Percentiles rank a stretch among this genome's conserved stretches.
Evolutionary conservation across 1,140 invertebrate species (phyloP).

Genomic region (Arion vulgaris): DNA sequence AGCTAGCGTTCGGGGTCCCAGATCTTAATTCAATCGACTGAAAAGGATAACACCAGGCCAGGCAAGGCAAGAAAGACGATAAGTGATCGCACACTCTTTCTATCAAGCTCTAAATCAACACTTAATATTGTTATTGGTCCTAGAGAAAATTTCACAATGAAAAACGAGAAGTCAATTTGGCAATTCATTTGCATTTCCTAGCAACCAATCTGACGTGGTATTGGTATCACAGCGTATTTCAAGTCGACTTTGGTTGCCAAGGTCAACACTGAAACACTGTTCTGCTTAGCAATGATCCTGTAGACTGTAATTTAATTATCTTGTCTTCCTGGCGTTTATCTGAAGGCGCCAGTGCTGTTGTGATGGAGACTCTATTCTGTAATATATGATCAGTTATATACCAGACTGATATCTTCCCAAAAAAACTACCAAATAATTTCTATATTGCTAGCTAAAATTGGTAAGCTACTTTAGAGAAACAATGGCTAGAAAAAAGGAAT

Average conservation of each 20-base stretch:
- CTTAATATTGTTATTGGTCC: slow-evolving; percentile 9
- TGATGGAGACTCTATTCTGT: too few relatives aligned
- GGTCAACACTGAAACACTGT: background rate
- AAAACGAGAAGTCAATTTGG: slow-evolving; percentile 8
- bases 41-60: background rate
- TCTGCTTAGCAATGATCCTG: background rate
- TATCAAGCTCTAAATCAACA: slow-evolving; percentile 4
- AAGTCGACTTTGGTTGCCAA: background rate
- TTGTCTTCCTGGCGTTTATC: background rate
- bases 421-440: too few relatives aligned
- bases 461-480: background rate
- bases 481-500: background rate
- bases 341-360: background rate
- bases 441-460: too few relatives aligned
- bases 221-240: too few relatives aligned
- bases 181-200: slow-evolving; percentile 7
- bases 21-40: slow-evolving; percentile 10
- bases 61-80: background rate
- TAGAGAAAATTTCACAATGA: background rate
- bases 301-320: background rate
- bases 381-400: too few relatives aligned
- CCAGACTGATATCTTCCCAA: too few relatives aligned
- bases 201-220: background rate
- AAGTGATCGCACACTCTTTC: background rate
- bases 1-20: background rate